These are phyloP conservation scores for Python bivittatus DNA, from an alignment of 2,113 vertebrate genomes.

Conservation along the genomic window DNA sequence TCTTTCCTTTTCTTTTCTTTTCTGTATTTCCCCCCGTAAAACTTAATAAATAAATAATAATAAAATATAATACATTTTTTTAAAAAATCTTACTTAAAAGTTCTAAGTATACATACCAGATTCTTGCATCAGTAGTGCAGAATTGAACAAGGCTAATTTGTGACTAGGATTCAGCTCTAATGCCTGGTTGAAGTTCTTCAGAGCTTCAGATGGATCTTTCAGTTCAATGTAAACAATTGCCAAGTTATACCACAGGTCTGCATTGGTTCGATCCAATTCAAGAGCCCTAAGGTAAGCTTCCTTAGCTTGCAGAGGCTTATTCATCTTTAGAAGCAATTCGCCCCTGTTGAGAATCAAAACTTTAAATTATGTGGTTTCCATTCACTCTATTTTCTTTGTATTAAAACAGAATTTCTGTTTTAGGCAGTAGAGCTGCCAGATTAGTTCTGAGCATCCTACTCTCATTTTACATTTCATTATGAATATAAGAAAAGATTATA, in stretches of 20 bases:
- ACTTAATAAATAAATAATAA: background rate
- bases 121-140: conserved; percentile 96
- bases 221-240: conserved; percentile 98
- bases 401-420: background rate
- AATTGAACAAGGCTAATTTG: conserved; percentile 95
- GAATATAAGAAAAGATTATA: background rate
- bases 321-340: conserved; percentile 97
- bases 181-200: conserved; percentile 93
- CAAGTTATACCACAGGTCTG: conserved; percentile 98
- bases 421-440: background rate
- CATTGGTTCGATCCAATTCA: conserved; percentile 90
- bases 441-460: background rate
- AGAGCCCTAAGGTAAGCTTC: conserved; percentile 92
- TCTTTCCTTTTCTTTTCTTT: background rate
- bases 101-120: conserved; percentile 81
- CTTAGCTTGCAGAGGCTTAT: conserved; percentile 91
- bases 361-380: conserved; percentile 22
- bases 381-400: background rate
- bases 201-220: conserved; percentile 91
- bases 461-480: background rate
- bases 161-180: conserved; percentile 89
- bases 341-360: conserved; percentile 80
- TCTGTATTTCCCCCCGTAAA: background rate
- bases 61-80: background rate
- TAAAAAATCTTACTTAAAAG: background rate